Base-by-base conservation (phyloP, 2,797 vertebrate species). In the Danio choprae region DNA sequence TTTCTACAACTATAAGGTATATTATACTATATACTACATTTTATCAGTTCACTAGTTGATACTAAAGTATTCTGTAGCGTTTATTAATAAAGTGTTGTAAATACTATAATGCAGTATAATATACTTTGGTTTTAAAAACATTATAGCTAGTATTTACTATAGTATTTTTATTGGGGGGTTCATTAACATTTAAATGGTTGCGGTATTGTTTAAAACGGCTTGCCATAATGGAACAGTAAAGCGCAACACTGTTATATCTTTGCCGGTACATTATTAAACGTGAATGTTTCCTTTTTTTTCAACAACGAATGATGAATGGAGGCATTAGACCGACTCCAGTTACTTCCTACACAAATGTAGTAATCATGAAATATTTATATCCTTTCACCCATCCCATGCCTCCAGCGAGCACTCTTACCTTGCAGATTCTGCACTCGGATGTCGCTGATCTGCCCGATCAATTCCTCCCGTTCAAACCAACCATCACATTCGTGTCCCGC, bases 371-470 rank as follows among this genome's bases (percentile, higher is more conserved):
- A 36, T 63, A 12, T 60, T 51, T 36, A 51, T 29, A 41, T 76
- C 65, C 50, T 41, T 62, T 41, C 38, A 79, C 76, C 65, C 76
- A 53, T 67, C 48, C 71, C 51, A 70, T n/a, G 65, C 62, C 44
- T 75, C 38, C 50, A 50, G 55, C 29, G 29, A 29, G 29, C 77
- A 15, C 81, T 84, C 91, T 74, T 96, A 98, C 97, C 96, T 95
- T 98, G 97, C 73, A 98, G 96, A 89, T 98, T 98, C 87, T 98
- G 97, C 80, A 98, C 97, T 80, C 97, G 93, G 90, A 98, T 95
- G 94, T 98, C 97, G 93, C 96, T 98, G 92, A 98, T 97, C 87
- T 98, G 97, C 6, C 96, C 97, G 92, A 98, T 98, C 43, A 97
- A 93, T 89, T 97, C 96, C 93, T 98, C 96, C 77, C 97, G 94